These are phyloP conservation scores for Callorhinus ursinus DNA, from an alignment of 2,113 vertebrate species.

Conservation along the genomic window DNA sequence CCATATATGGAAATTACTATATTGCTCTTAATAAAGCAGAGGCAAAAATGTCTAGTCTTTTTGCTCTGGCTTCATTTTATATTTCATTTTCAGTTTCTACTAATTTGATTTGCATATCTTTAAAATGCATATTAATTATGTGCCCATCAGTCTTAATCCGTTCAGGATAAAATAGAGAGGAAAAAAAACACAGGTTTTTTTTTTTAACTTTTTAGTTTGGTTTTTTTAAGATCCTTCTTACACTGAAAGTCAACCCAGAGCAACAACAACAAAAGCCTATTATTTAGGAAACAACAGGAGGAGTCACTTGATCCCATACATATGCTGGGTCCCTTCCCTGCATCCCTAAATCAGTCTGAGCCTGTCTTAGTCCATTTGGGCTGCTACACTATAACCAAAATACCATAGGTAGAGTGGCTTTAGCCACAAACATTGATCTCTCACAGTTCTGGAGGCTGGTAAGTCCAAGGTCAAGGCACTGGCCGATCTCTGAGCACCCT, in stretches of 20 bases:
- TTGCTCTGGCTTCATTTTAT: neutral
- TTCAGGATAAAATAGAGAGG: neutral
- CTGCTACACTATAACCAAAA: neutral
- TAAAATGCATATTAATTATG: conserved; percentile 61
- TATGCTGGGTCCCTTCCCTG: neutral
- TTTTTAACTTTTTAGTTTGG: neutral
- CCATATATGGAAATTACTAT: neutral
- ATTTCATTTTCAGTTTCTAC: conserved; percentile 35
- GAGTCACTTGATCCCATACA: neutral
- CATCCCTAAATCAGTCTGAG: neutral
- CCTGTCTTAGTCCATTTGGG: neutral
- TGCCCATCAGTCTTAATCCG: conserved; percentile 45
- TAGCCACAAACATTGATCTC: neutral
- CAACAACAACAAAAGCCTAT: neutral
- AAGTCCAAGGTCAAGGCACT: neutral
- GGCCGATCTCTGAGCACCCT: neutral
- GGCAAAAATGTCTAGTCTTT: neutral
- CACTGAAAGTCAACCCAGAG: neutral
- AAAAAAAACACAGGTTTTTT: neutral
- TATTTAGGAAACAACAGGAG: neutral
- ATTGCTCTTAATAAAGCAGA: neutral
- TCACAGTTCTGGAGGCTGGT: neutral
- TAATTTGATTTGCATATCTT: neutral
- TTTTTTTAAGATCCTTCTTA: neutral
- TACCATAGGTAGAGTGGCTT: neutral